phyloP scores from a whole-genome alignment of 2,113 vertebrate genomes.

The Silurus glanis region DNA sequence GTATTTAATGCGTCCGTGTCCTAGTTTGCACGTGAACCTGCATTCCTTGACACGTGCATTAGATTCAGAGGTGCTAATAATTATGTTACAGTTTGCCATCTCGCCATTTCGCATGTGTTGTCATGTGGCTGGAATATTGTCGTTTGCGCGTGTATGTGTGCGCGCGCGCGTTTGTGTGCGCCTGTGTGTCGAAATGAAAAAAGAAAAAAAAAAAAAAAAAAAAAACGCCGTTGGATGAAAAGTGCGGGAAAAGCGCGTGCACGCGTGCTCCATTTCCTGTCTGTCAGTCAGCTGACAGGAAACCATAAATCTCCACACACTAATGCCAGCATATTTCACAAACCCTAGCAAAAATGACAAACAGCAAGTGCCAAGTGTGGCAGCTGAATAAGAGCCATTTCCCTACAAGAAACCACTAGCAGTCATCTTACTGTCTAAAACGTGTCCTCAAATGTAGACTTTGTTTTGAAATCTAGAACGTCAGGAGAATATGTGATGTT shows the following conservation, averaged over 20 bases:
- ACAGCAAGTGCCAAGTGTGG: slow-evolving; percentile 12
- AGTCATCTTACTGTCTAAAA: neutral
- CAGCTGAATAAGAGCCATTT: neutral
- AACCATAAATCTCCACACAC: slow-evolving; percentile 38
- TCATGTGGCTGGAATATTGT: neutral
- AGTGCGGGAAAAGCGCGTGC: slow-evolving; percentile 22
- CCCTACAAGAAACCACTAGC: neutral
- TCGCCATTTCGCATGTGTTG: neutral
- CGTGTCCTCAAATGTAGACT: neutral
- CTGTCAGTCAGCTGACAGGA: slow-evolving; percentile 34
- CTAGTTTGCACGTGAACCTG: neutral
- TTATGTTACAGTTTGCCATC: neutral
- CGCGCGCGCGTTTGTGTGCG: neutral
- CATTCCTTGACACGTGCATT: neutral
- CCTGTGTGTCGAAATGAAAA: neutral
- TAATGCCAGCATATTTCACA: slow-evolving; percentile 25
- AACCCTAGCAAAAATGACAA: slow-evolving; percentile 17
- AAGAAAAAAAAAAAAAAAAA: no score
- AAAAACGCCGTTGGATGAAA: slow-evolving; percentile 1
- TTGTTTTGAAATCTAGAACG: neutral
- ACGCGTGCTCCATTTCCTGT: slow-evolving; percentile 4
- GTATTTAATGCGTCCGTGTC: neutral
- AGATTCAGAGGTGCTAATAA: neutral
- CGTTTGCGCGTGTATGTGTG: neutral
- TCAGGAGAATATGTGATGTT: neutral